Evolutionary conservation across 1,140 invertebrate species (phyloP).

Genomic region (Leguminivora glycinivorella): DNA sequence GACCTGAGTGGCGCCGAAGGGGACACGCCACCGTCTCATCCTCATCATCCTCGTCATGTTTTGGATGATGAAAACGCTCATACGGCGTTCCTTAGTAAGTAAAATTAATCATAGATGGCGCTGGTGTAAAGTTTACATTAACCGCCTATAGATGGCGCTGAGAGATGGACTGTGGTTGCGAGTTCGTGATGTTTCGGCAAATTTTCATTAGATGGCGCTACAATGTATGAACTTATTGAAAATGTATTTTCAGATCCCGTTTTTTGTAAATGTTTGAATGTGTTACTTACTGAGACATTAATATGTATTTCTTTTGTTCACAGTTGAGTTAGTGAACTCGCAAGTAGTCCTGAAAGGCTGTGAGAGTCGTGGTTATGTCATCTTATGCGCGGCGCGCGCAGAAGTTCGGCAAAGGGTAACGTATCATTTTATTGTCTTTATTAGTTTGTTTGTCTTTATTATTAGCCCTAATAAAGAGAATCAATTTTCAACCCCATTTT

Average conservation of each 20-base stretch:
- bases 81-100: constrained; percentile 95
- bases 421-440: background rate
- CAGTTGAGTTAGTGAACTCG: constrained; percentile 96
- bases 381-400: constrained; percentile 96
- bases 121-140: background rate
- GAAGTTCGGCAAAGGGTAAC: constrained; percentile 89
- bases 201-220: background rate
- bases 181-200: background rate
- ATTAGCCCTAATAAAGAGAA: too few species aligned
- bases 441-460: too few species aligned
- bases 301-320: background rate
- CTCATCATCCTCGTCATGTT: constrained; percentile 50
- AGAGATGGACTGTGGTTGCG: background rate
- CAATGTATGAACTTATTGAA: background rate
- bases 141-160: background rate
- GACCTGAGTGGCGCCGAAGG: constrained; percentile 88
- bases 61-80: constrained; percentile 81
- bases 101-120: constrained; percentile 4
- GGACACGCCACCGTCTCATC: constrained; percentile 47
- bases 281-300: background rate
- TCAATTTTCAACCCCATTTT: too few species aligned
- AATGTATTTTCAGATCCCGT: background rate
- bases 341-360: constrained; percentile 97
- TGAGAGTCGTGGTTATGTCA: constrained; percentile 97
- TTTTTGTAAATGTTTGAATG: background rate